Evolutionary conservation across 2,113 vertebrate species (phyloP), one percentile per base, ranked within the genome.

Genomic region (Peromyscus californicus): DNA sequence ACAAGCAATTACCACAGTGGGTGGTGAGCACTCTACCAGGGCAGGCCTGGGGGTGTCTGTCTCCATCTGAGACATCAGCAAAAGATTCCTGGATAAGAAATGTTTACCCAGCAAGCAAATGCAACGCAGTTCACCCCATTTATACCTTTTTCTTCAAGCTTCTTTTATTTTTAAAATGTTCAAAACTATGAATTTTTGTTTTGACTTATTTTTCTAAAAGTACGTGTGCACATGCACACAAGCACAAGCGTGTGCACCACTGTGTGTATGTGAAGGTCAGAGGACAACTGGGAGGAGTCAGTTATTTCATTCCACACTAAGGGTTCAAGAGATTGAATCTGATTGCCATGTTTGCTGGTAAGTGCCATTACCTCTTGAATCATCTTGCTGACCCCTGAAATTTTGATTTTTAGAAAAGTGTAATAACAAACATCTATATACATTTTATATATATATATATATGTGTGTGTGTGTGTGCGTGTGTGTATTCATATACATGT

Each of bases 111-210:
- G 16, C 45, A 16, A 45, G 31, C 51, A 86, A 67, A 76, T 39
- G 2, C 2, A 5, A 17, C 78, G 17, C 78, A 90, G 10, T 5
- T 42, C 39, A 82, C 8, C 87, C 67, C 42, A 57, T 48, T 54
- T 12, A 11, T 10, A 51, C 21, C 26, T 74, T 83, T 88, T 31
- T 82, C 75, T 76, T 21, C 13, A 21, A 69, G 31, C 5, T 65
- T 70, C 2, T 88, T 96, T 83, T 51, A 85, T 89, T 93, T 95
- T 72, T 31, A 90, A 89, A 93, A 83, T 57, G 3, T 42, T 78
- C 36, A 90, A 96, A 90, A 11, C 8, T 36, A 57, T 42, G 83
- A 70, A 82, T 76, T 96, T 69, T 92, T 83, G 8, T 42, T 74
- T 88, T 83, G 17, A 48, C 5, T 48, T 86, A 67, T 33, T 86